Percentiles rank a stretch among this genome's conserved stretches.
phyloP scores from a whole-genome alignment of 2,113 vertebrate genomes.

The Leucosticte australis region DNA sequence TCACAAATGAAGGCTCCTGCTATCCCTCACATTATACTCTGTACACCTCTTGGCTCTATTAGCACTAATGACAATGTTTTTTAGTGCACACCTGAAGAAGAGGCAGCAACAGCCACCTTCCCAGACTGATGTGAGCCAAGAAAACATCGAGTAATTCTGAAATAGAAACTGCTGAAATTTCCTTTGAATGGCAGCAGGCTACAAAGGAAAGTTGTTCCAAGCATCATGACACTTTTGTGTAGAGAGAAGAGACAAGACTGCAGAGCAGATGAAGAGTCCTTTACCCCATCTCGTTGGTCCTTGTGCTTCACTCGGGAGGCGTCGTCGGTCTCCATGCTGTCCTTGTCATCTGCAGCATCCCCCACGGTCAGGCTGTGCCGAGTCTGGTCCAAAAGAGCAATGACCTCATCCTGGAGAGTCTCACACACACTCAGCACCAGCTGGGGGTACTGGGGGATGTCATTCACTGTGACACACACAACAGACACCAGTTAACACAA shows the following conservation, averaged over 20 bases:
- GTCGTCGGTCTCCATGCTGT: constrained; percentile 95
- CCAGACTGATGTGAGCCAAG: neutral
- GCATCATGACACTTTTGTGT: neutral
- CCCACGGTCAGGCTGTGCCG: constrained; percentile 77
- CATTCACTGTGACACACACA: constrained; percentile 76
- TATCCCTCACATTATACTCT: neutral
- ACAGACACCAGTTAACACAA: neutral
- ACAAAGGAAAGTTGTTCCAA: neutral
- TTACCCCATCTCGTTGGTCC: constrained; percentile 93
- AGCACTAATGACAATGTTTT: neutral
- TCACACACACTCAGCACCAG: constrained; percentile 89
- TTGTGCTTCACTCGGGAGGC: constrained; percentile 80
- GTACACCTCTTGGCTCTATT: neutral
- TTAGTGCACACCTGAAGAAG: neutral
- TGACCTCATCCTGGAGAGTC: constrained; percentile 90
- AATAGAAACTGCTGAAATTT: neutral
- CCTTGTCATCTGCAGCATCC: constrained; percentile 80
- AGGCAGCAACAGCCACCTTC: neutral
- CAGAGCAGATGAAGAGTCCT: neutral
- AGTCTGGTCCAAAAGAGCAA: constrained; percentile 86
- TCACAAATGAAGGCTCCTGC: neutral
- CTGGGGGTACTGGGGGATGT: constrained; percentile 93
- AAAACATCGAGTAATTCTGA: neutral
- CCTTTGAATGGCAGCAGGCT: neutral
- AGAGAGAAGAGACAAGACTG: neutral